These are phyloP conservation scores for Callionymus lyra DNA, from an alignment of 2,113 vertebrate genomes.

Conservation along the genomic window DNA sequence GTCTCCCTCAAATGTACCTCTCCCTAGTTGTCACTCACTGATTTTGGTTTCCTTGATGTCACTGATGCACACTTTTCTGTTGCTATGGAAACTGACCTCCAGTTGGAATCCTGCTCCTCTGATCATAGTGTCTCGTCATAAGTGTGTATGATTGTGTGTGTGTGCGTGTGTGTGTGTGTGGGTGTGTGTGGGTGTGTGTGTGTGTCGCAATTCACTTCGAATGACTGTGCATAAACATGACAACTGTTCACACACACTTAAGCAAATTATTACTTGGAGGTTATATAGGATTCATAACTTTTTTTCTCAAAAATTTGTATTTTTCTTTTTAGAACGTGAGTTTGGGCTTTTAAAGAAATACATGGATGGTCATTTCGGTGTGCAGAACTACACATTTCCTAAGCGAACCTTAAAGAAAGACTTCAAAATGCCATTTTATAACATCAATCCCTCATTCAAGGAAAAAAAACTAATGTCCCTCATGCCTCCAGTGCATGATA, in stretches of 20 bases:
- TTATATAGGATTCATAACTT: too few relatives aligned
- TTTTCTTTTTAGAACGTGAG: too few relatives aligned
- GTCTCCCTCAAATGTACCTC: conserved; percentile 24
- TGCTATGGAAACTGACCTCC: conserved; percentile 59
- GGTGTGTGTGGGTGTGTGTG: conserved; percentile 2
- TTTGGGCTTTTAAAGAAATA: too few relatives aligned
- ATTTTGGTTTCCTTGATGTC: conserved; percentile 54
- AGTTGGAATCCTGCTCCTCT: conserved; percentile 43
- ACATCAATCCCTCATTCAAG: not conserved
- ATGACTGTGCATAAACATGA: conserved; percentile 2
- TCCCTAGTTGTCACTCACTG: conserved; percentile 15
- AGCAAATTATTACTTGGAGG: too few relatives aligned
- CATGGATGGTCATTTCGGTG: too few relatives aligned
- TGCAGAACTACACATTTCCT: too few relatives aligned
- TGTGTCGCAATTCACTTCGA: conserved; percentile 1
- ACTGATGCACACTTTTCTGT: conserved; percentile 44
- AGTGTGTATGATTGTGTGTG: conserved; percentile 7
- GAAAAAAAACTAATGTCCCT: not conserved
- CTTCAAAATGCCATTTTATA: too few relatives aligned
- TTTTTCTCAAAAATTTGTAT: too few relatives aligned
- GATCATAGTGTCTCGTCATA: conserved; percentile 41
- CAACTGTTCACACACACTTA: too few relatives aligned
- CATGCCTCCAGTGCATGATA: too few relatives aligned
- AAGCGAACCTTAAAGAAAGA: too few relatives aligned
- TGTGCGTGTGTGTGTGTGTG: not conserved